Percentiles rank a stretch among this genome's conserved stretches.
Conservation (phyloP, 2,888 invertebrate species). For the Tribolium freemani region DNA sequence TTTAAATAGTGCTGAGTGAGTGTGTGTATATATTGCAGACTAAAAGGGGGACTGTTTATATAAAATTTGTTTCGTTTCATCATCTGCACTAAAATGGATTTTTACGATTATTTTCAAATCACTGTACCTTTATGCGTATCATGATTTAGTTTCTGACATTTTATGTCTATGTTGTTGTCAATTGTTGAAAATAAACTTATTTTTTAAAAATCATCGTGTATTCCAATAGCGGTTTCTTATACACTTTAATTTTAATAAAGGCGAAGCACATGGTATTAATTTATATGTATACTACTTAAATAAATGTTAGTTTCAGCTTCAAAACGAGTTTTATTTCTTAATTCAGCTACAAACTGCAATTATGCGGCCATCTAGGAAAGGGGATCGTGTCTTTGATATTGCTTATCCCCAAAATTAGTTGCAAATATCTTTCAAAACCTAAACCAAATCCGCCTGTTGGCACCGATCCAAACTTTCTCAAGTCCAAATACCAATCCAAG, state of each 20-base stretch:
- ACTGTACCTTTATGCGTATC: conserved; percentile 12
- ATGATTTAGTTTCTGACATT: conserved; percentile 29
- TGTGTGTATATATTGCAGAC: conserved; percentile 17
- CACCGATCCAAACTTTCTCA: conserved; percentile 89
- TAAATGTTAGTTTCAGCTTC: conserved; percentile 38
- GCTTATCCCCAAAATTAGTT: conserved; percentile 82
- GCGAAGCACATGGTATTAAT: conserved; percentile 23
- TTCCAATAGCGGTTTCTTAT: conserved; percentile 27
- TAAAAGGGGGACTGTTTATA: conserved; percentile 31
- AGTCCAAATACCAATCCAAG: conserved; percentile 89
- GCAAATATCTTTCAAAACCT: conserved; percentile 93
- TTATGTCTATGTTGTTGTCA: conserved; percentile 43
- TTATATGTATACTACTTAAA: conserved; percentile 20
- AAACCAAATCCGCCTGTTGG: conserved; percentile 96
- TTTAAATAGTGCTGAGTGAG: conserved; percentile 7
- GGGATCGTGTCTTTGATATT: conserved; percentile 96
- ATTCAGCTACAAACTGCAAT: conserved; percentile 75
- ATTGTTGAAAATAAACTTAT: conserved; percentile 56
- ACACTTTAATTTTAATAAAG: conserved; percentile 25
- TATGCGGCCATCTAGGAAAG: conserved; percentile 95
- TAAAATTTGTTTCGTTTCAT: conserved; percentile 21
- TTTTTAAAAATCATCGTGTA: conserved; percentile 50
- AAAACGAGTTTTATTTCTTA: conserved; percentile 20
- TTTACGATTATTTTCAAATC: conserved; percentile 38
- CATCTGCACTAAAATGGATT: conserved; percentile 9